These are phyloP conservation scores for Ptychochromis oligacanthus DNA, from an alignment of 2,113 vertebrate species.

Conservation along the genomic window DNA sequence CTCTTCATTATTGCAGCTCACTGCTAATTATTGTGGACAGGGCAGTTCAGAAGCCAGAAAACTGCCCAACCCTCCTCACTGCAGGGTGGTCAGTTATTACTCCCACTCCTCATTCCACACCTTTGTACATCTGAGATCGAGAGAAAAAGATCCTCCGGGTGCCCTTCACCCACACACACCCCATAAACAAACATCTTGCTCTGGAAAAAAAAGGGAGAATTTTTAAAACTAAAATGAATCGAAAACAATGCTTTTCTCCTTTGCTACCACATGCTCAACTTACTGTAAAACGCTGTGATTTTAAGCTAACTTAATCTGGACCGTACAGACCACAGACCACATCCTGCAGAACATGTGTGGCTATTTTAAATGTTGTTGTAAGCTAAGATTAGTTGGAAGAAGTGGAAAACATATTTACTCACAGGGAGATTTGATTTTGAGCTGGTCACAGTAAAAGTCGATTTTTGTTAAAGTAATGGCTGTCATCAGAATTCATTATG, in stretches of 20 bases:
- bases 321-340: constrained; percentile 76
- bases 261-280: constrained; percentile 62
- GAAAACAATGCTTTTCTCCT: constrained; percentile 23
- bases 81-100: constrained; percentile 46
- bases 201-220: constrained; percentile 17
- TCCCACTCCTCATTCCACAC: constrained; percentile 18
- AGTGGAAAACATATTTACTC: constrained; percentile 27
- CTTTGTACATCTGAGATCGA: constrained; percentile 32
- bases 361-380: constrained; percentile 33
- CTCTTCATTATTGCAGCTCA: constrained; percentile 72
- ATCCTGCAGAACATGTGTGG: constrained; percentile 62
- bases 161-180: constrained; percentile 15
- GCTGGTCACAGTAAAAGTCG: not conserved
- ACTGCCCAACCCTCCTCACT: constrained; percentile 34
- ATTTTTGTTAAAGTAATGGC: not conserved
- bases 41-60: constrained; percentile 31
- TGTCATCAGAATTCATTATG: constrained; percentile 4
- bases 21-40: constrained; percentile 69
- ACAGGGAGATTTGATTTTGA: constrained; percentile 1
- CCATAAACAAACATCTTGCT: constrained; percentile 26
- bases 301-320: constrained; percentile 51
- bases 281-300: constrained; percentile 41
- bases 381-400: constrained; percentile 40
- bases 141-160: constrained; percentile 19
- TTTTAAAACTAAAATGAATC: constrained; percentile 7